Evolutionary conservation across 2,113 vertebrate species (phyloP), one percentile per base, ranked within the genome.

Genomic region (Australoheros scitulus): DNA sequence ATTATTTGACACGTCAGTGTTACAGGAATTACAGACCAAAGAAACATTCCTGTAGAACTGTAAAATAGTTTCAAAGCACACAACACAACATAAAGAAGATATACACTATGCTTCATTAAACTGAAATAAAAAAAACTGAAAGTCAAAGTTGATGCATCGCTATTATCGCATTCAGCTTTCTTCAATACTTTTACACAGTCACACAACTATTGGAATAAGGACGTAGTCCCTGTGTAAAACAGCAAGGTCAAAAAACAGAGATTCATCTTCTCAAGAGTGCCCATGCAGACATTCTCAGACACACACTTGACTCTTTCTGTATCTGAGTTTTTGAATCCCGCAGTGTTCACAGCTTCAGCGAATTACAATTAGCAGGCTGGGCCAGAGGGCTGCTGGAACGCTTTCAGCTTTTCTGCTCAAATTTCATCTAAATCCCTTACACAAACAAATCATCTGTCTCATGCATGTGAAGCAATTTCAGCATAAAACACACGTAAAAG

Each of bases 1-100:
- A 82, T 77, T 52, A 57, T 68, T 75, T 86, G 89, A 84, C 60
- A 77, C 80, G 75, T 22, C 55, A 65, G n/a, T 64, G 78, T 83
- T 55, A 50, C 29, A 72, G 65, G 34, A 84, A 87, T 83, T 87
- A 81, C 22, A 80, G 61, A 38, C 34, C 18, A 81, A 83, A 68
- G 22, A 1, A 57, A 18, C 2, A 2, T 4, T 57, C 32, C 17
- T 36, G 50, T 36, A 77, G 43, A 77, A 75, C 32, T 75, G 32
- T 38, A 26, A 52, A 47, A 83, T 50, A 47, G 22, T 52, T 57
- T 76, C 52, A 70, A 36, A 70, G 84, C 34, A 36, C 36, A 29
- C 34, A 20, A 47, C 24, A 43, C 41, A 52, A 26, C 10, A 61
- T n/a, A 20, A 77, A 61, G 68, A 75, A 20, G 11, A 3, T 10